Percentiles rank a stretch among this genome's conserved stretches.
Conservation (phyloP, 1,140 invertebrate species). For the Eueides isabella region DNA sequence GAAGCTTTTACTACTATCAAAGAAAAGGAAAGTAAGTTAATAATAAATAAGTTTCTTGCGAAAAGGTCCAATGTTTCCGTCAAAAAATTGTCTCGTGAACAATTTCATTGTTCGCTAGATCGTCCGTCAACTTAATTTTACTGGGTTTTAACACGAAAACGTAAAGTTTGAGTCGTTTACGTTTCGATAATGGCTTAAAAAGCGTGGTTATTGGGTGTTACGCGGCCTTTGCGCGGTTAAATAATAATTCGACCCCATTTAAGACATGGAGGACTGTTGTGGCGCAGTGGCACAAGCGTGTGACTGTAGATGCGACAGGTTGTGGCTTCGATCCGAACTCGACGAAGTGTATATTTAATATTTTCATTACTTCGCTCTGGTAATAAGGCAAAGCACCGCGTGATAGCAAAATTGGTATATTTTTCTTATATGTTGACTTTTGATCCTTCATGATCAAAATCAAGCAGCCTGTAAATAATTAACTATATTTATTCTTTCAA, state of each 20-base stretch:
- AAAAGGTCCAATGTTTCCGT: conserved; percentile 1
- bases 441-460: no score
- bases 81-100: conserved; percentile 17
- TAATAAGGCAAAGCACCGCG: no score
- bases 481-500: no score
- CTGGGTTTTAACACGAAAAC: conserved; percentile 55
- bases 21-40: conserved; percentile 2
- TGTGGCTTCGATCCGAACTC: no score
- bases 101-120: conserved; percentile 21
- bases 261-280: not conserved
- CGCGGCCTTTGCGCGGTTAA: not conserved
- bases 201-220: conserved; percentile 20
- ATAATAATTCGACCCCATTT: conserved; percentile 6
- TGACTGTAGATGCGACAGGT: no score
- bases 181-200: conserved; percentile 24
- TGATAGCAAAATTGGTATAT: no score
- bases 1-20: conserved; percentile 11
- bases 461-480: no score
- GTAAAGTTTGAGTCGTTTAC: conserved; percentile 42
- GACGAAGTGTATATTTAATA: no score
- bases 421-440: no score
- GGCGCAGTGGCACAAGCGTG: no score
- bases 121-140: conserved; percentile 53
- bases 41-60: conserved; percentile 13
- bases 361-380: no score